phyloP scores from a whole-genome alignment of 2,888 invertebrate genomes.

The Tipula vernalis region DNA sequence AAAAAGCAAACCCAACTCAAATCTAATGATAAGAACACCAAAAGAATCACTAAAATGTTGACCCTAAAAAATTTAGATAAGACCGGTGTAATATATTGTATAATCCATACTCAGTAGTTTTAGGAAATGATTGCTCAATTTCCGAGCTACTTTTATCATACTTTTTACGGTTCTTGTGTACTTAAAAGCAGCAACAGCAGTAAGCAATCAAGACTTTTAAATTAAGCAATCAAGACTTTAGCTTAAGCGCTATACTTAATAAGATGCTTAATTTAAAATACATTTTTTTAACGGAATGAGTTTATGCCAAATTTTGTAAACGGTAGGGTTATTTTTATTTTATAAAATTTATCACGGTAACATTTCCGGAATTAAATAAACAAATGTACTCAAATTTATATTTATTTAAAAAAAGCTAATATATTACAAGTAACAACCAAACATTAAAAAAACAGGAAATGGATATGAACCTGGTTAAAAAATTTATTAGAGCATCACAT shows the following conservation, averaged over 20 bases:
- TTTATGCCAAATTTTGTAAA: neutral
- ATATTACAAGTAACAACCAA: neutral
- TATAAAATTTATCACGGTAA: neutral
- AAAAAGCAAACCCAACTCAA: neutral
- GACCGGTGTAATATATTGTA: neutral
- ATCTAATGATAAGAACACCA: neutral
- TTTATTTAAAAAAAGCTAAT: neutral
- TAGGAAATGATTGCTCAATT: neutral
- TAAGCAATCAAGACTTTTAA: neutral
- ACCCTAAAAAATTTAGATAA: neutral
- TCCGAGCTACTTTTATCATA: neutral
- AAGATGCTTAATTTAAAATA: neutral
- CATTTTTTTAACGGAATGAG: neutral
- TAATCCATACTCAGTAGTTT: neutral
- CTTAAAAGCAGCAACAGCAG: neutral
- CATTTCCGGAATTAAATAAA: neutral
- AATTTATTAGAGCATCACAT: neutral
- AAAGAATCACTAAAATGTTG: neutral
- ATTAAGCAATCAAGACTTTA: neutral
- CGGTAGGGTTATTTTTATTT: neutral
- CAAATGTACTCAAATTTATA: neutral
- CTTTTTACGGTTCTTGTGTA: neutral
- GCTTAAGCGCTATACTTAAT: neutral
- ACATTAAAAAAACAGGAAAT: neutral
- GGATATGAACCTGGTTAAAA: neutral